Conservation (phyloP, 23 tunicate species). For the Trididemnum nubilum region DNA sequence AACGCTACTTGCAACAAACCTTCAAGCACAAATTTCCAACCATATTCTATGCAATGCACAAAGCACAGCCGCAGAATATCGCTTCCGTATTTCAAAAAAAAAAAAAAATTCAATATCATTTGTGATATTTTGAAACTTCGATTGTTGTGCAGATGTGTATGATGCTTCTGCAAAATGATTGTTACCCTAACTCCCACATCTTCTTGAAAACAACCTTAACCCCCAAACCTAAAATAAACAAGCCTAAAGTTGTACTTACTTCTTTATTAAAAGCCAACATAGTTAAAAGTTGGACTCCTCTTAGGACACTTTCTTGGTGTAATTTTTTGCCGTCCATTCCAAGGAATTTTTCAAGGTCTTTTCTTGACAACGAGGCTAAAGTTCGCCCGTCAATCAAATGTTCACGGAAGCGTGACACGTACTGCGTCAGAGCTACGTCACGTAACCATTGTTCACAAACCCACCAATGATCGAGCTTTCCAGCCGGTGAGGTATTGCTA, state of each 20-base stretch:
- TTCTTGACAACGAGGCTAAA: constrained; percentile 51
- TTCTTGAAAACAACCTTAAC: too few species aligned
- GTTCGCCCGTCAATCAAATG: constrained; percentile 88
- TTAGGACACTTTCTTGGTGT: constrained; percentile 72
- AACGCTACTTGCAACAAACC: too few species aligned
- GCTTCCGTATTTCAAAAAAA: too few species aligned
- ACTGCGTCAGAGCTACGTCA: constrained; percentile 85
- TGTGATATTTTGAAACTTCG: too few species aligned
- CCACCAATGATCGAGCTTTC: constrained; percentile 97
- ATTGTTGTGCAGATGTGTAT: too few species aligned
- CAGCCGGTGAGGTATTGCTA: constrained; percentile 80
- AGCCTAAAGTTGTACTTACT: constrained; percentile 39
- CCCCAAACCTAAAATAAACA: too few species aligned
- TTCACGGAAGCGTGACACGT: constrained; percentile 81
- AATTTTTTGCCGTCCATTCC: constrained; percentile 66
- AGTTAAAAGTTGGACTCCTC: constrained; percentile 62
- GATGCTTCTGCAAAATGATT: too few species aligned
- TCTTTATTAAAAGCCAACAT: constrained; percentile 71
- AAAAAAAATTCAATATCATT: too few species aligned
- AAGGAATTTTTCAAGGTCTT: constrained; percentile 71
- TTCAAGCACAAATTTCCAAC: too few species aligned
- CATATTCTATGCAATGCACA: too few species aligned
- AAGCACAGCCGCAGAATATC: too few species aligned
- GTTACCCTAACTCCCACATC: too few species aligned
- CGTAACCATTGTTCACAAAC: constrained; percentile 85